Evolutionary conservation across 2,797 vertebrate species (phyloP).

Genomic region (Helostoma temminkii): DNA sequence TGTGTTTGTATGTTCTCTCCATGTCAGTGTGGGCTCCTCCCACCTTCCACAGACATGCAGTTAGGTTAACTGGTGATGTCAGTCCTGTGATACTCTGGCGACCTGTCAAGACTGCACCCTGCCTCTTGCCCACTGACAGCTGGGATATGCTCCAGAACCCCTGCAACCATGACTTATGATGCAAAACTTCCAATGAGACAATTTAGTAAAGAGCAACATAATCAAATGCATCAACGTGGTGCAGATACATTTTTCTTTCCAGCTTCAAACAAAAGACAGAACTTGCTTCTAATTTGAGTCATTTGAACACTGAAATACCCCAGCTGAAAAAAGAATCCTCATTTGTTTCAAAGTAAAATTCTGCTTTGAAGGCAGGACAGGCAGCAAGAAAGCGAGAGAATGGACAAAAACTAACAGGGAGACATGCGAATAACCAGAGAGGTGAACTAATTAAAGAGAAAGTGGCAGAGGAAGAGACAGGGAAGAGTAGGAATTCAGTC

Average conservation of each 20-base stretch:
- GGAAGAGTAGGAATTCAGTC: conserved; percentile 33
- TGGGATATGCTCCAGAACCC: too few species aligned
- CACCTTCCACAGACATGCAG: too few species aligned
- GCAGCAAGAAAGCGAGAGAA: conserved; percentile 28
- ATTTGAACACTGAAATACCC: too few species aligned
- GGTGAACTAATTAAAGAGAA: conserved; percentile 55
- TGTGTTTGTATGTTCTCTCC: too few species aligned
- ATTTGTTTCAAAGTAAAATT: conserved; percentile 42
- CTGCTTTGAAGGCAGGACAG: conserved; percentile 46
- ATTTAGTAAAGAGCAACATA: conserved; percentile 7
- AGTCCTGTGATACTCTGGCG: too few species aligned
- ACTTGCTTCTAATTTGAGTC: conserved; percentile 10
- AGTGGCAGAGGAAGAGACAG: conserved; percentile 44
- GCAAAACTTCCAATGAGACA: background rate
- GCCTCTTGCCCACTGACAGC: too few species aligned
- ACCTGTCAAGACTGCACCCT: too few species aligned
- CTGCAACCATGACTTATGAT: conserved; percentile 10
- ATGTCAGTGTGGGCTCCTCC: too few species aligned
- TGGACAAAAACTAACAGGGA: conserved; percentile 25
- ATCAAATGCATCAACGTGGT: conserved; percentile 11
- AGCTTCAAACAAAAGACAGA: conserved; percentile 26
- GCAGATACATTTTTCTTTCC: conserved; percentile 11
- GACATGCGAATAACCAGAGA: conserved; percentile 44
- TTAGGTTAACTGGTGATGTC: too few species aligned
- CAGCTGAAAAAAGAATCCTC: conserved; percentile 32